Base-by-base conservation (phyloP, 2,888 invertebrate genomes). In the Drosophila nigricruria region DNA sequence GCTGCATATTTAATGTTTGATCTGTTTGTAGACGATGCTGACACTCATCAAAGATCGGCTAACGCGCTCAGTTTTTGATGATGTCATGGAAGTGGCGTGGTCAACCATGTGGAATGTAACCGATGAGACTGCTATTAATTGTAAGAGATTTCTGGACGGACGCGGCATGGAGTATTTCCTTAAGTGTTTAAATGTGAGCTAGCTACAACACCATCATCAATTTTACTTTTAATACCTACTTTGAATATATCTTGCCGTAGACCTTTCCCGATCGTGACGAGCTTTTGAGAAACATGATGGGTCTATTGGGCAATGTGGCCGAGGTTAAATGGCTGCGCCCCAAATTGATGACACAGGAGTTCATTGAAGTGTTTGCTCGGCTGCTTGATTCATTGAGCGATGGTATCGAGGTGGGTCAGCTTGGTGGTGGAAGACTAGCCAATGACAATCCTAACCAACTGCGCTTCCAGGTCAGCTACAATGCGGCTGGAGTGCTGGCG, bases 71-170 rank as follows among this genome's bases (percentile, higher is more conserved):
- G 93, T 96, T 43, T 98, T 98, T 91, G 99, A 99, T 92, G 99
- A 99, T 92, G 97, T 98, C 20, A 95, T 99, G 93, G 98, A 99
- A 93, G 98, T 98, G 18, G 98, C 98, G 5, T 99, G 99, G 99
- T 98, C 98, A 66, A 98, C 98, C n/a, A 97, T 99, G 97, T 99
- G 99, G 99, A 99, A 99, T 93, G 97, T 97, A 79, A 97, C 97
- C 36, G 99, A 99, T 92, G 99, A 99, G 94, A 99, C 98, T 14
- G 97, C 98, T 47, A 95, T 96, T 83, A 99, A 99, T 94, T 99
- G 99, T 94, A 95, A 96, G 92, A 94, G 97, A 88, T 99, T 99
- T 94, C 94, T 99, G 66, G 95, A 97, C 82, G 96, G 96, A 72
- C 94, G 95, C 45, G 99, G 99, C 78, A 97, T 99, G 97, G 95